Percentiles rank a stretch among this genome's conserved stretches.
These are phyloP conservation scores for Chinchilla lanigera DNA, from an alignment of 2,113 vertebrate species.

Conservation along the genomic window DNA sequence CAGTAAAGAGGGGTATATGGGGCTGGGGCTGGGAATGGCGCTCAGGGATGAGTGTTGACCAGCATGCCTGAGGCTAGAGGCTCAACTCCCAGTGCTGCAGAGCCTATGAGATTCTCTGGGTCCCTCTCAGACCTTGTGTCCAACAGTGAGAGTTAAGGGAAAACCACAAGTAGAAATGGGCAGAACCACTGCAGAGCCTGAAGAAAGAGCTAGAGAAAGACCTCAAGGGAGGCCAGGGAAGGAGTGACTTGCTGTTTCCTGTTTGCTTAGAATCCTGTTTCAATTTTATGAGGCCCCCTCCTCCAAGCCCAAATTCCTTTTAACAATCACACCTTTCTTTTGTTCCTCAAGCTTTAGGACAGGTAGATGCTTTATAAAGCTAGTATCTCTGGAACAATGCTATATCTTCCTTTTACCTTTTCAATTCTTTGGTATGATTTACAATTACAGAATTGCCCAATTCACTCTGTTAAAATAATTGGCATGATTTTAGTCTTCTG, in stretches of 20 bases:
- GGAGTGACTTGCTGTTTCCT: neutral
- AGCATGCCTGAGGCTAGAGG: neutral
- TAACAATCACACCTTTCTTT: neutral
- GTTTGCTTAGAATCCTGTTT: neutral
- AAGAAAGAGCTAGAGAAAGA: neutral
- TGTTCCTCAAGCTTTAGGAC: neutral
- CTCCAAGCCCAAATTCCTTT: neutral
- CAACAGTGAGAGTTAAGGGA: neutral
- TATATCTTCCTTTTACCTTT: neutral
- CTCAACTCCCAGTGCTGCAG: neutral
- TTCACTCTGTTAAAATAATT: slow-evolving; percentile 9
- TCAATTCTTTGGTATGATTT: neutral
- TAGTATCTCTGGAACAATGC: neutral
- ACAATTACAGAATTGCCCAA: neutral
- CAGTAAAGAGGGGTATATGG: neutral
- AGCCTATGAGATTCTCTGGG: neutral
- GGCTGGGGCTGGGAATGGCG: no score
- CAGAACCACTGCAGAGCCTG: neutral
- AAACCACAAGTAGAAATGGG: slow-evolving; percentile 5
- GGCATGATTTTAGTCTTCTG: neutral
- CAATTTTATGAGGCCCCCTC: neutral
- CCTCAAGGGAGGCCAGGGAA: neutral
- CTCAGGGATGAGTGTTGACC: neutral
- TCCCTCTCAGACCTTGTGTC: neutral
- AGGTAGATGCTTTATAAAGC: neutral